Evolutionary conservation across 2,113 vertebrate species (phyloP).

Genomic region (Ctenomys sociabilis): DNA sequence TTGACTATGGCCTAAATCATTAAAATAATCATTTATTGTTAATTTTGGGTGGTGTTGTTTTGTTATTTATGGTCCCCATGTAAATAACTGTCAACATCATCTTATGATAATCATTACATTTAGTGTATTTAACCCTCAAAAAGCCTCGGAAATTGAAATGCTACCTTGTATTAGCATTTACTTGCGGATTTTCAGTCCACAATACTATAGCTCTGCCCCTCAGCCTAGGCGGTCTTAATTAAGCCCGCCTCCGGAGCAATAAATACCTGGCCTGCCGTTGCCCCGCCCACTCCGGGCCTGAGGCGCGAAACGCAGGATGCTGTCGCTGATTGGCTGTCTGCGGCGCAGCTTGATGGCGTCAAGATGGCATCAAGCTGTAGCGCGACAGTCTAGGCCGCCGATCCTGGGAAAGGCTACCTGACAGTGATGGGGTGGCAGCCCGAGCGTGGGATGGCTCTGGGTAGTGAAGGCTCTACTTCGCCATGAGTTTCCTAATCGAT

Average conservation of each 20-base stretch:
- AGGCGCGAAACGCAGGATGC: accelerated
- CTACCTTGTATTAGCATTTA: accelerated
- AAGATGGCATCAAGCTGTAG: neutral
- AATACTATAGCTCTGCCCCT: accelerated
- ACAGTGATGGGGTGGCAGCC: neutral
- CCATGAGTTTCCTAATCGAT: conserved; percentile 96
- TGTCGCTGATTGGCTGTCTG: conserved; percentile 58
- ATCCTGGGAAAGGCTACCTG: neutral
- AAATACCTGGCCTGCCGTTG: accelerated
- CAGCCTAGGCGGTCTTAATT: accelerated
- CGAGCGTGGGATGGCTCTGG: accelerated
- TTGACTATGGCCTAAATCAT: neutral
- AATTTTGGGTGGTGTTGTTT: neutral
- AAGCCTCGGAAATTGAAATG: neutral
- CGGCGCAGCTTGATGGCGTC: conserved; percentile 66
- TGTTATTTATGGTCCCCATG: neutral
- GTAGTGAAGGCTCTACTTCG: neutral
- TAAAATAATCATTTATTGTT: neutral
- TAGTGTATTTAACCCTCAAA: conserved; percentile 1
- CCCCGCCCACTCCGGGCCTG: neutral
- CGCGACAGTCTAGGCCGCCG: accelerated
- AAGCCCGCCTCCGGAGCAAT: neutral
- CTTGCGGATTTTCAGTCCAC: accelerated
- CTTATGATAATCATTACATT: neutral
- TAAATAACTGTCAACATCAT: neutral